A percentile compares a stretch with the other conserved stretches of the same genome.
Evolutionary conservation across 2,797 vertebrate genomes (phyloP).

Genomic region (Microchirus variegatus): DNA sequence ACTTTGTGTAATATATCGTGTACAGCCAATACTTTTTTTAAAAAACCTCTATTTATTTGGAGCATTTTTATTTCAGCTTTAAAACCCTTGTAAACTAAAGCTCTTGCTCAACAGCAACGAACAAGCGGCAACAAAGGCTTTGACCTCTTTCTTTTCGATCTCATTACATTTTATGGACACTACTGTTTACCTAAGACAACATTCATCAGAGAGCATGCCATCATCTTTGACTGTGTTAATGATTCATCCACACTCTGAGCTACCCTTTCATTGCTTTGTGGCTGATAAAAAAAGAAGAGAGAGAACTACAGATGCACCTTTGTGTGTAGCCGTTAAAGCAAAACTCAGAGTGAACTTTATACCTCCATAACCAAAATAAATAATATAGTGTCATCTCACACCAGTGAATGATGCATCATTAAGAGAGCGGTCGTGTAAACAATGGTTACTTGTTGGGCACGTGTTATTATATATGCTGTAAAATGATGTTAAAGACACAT

Average conservation of each 20-base stretch:
- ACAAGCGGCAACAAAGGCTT: constrained; percentile 26
- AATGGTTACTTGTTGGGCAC: no score
- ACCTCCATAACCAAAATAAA: no score
- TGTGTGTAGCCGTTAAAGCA: no score
- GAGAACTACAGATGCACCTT: no score
- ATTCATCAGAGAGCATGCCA: constrained; percentile 3
- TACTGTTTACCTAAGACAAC: constrained; percentile 25
- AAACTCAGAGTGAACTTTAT: no score
- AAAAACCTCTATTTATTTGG: constrained; percentile 68
- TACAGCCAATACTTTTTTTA: constrained; percentile 45
- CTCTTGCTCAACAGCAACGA: constrained; percentile 12
- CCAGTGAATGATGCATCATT: no score
- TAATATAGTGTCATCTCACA: no score
- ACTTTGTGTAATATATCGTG: constrained; percentile 56
- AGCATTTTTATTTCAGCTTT: constrained; percentile 31
- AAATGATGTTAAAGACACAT: no score
- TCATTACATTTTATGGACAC: constrained; percentile 38
- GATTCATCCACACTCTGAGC: constrained; percentile 6
- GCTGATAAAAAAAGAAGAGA: constrained; percentile 4
- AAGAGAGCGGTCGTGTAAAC: no score
- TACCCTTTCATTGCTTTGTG: constrained; percentile 7
- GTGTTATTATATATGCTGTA: no score
- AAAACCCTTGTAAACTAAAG: background rate
- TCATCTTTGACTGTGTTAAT: constrained; percentile 14
- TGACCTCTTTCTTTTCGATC: constrained; percentile 2